phyloP scores from a whole-genome alignment of 2,113 vertebrate genomes.

The Entosphenus tridentatus region DNA sequence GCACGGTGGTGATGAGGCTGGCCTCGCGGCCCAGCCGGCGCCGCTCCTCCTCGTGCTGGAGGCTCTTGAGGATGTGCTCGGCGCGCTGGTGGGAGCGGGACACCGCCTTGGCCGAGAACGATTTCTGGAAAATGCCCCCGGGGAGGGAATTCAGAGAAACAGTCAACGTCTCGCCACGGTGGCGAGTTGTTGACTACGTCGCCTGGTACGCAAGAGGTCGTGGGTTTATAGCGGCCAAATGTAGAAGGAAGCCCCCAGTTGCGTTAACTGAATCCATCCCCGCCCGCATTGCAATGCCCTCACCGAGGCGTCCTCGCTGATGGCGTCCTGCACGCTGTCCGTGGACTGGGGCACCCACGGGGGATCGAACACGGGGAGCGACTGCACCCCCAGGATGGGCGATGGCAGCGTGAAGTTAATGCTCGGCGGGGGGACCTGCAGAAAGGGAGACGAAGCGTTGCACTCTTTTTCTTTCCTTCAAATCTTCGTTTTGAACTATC shows the following conservation, averaged over 20 bases:
- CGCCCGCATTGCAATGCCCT: conserved; percentile 14
- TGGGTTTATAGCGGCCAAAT: no score
- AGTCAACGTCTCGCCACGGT: no score
- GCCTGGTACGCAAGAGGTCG: no score
- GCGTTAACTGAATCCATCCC: no score
- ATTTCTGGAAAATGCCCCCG: conserved; percentile 35
- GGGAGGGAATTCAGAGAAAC: no score
- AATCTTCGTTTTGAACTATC: neutral
- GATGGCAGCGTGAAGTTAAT: conserved; percentile 97
- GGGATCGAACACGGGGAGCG: conserved; percentile 91
- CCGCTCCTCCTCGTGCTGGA: conserved; percentile 94
- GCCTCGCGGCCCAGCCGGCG: conserved; percentile 76
- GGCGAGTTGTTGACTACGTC: no score
- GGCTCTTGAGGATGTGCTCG: conserved; percentile 90
- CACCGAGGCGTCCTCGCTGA: conserved; percentile 93
- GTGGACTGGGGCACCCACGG: conserved; percentile 94
- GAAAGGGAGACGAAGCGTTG: neutral
- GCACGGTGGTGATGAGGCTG: conserved; percentile 87
- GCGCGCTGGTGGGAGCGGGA: conserved; percentile 89
- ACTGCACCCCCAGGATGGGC: conserved; percentile 91
- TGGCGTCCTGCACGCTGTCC: conserved; percentile 81
- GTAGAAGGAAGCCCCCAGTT: no score
- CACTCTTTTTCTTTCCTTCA: neutral
- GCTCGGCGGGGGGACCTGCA: conserved; percentile 86
- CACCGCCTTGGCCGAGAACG: conserved; percentile 82